Evolutionary conservation across 1,140 invertebrate species (phyloP).

Genomic region (Daktulosphaira vitifoliae): DNA sequence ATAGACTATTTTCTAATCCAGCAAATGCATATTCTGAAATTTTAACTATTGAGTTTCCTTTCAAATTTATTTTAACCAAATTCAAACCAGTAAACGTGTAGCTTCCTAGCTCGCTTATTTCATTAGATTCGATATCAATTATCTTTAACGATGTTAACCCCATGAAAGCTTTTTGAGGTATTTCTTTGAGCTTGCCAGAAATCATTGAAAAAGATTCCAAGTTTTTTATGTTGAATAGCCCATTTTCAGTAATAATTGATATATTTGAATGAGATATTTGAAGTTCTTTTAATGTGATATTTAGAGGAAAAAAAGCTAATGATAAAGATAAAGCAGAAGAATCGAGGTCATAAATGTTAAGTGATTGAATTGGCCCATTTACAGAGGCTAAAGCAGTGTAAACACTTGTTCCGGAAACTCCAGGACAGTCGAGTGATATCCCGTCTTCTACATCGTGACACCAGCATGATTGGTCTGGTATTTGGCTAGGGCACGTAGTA

Average conservation of each 20-base stretch:
- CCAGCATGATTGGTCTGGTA: slow-evolving; percentile 67
- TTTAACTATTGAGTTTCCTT: slow-evolving; percentile 67
- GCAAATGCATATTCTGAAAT: slow-evolving; percentile 77
- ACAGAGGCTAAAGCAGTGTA: slow-evolving; percentile 49
- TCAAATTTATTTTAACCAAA: slow-evolving; percentile 71
- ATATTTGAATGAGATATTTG: slow-evolving; percentile 34
- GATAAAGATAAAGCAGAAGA: slow-evolving; percentile 60
- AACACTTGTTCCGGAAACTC: slow-evolving; percentile 55
- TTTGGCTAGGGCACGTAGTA: slow-evolving; percentile 57
- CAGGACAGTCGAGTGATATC: slow-evolving; percentile 79
- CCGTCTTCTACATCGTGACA: slow-evolving; percentile 88
- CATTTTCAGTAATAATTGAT: slow-evolving; percentile 24
- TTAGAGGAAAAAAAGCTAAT: slow-evolving; percentile 58
- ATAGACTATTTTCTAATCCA: slow-evolving; percentile 68
- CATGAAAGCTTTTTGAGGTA: slow-evolving; percentile 71
- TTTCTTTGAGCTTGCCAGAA: slow-evolving; percentile 64
- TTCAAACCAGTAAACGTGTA: slow-evolving; percentile 79
- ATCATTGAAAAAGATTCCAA: slow-evolving; percentile 72
- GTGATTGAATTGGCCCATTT: slow-evolving; percentile 59
- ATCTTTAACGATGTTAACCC: slow-evolving; percentile 60
- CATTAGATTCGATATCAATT: slow-evolving; percentile 76
- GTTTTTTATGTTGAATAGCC: slow-evolving; percentile 50
- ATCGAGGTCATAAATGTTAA: slow-evolving; percentile 79
- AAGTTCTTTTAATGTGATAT: slow-evolving; percentile 57
- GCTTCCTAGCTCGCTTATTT: slow-evolving; percentile 69